Conservation (phyloP, 2,888 invertebrate genomes). For the Drosophila antonietae region DNA sequence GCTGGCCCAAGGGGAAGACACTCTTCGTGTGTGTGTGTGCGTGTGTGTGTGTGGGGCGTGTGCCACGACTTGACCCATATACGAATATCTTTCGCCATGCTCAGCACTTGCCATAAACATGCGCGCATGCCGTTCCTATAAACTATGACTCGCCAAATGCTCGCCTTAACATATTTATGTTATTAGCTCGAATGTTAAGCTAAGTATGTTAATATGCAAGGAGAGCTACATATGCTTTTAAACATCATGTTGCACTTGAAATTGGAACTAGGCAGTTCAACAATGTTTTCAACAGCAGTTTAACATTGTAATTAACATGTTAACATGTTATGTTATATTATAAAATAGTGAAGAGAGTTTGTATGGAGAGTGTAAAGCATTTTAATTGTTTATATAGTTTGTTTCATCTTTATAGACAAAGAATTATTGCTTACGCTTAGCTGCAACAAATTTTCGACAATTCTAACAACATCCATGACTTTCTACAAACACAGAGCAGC, state of each 20-base stretch:
- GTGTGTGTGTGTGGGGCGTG: conserved; percentile 41
- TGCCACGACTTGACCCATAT: conserved; percentile 48
- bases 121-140: conserved; percentile 2
- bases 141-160: conserved; percentile 16
- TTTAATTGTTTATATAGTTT: too few species aligned
- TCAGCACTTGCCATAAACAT: conserved; percentile 12
- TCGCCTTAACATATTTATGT: conserved; percentile 30
- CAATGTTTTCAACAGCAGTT: neutral
- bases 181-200: conserved; percentile 10
- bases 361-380: too few species aligned
- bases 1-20: conserved; percentile 30
- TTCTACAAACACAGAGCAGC: conserved; percentile 1
- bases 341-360: too few species aligned
- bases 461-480: conserved; percentile 5
- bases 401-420: too few species aligned
- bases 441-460: conserved; percentile 12
- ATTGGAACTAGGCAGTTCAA: neutral
- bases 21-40: neutral
- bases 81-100: conserved; percentile 14
- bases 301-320: neutral
- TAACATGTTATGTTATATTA: too few species aligned
- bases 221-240: neutral
- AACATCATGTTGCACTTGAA: too few species aligned
- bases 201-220: conserved; percentile 12
- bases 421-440: neutral